Evolutionary conservation across 2,113 vertebrate species (phyloP), one percentile per base, ranked within the genome.

Genomic region (Lagenorhynchus albirostris): DNA sequence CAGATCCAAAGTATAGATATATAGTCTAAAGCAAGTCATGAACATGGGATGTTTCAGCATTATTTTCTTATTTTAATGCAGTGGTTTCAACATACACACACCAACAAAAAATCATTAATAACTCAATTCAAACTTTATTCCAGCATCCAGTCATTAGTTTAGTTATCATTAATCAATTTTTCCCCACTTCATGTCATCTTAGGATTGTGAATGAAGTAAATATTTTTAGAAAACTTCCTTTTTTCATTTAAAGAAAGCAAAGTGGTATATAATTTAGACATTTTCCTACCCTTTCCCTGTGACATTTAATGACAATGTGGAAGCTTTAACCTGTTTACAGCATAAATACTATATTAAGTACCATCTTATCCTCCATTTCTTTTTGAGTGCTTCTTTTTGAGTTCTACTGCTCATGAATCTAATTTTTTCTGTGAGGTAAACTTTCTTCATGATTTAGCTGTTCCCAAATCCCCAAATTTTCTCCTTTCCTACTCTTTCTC

Each of bases 201-300:
- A 87, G n/a, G 36, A 86, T 10, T 60, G 3, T 65, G 36, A 96
- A 53, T 68, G 25, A 87, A 83, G 6, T 76, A 62, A 20, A 10
- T 96, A 44, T 47, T 83, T 94, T 73, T 82, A 91, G 47, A 87
- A 86, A 83, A 74, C n/a, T 63, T 73, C 68, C 6, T 87, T 76
- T 36, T 71, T 33, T 77, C 60, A 88, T 65, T 92, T 25, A 68
- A 82, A 47, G 33, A 86, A 80, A 41, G 26, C 11, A 26, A 55
- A 83, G 11, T 95, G 20, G 29, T 76, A 0, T 65, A 9, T 68
- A 93, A 50, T 79, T 85, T 73, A 55, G 13, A 87, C 8, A 33
- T 73, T 80, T 79, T 63, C 68, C 58, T 68, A 3, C 67, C 29
- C 73, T 81, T 85, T 71, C 14, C 44, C 17, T 26, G 4, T 93